Evolutionary conservation across 2,113 vertebrate genomes (phyloP).

Genomic region (Dasypus novemcinctus): DNA sequence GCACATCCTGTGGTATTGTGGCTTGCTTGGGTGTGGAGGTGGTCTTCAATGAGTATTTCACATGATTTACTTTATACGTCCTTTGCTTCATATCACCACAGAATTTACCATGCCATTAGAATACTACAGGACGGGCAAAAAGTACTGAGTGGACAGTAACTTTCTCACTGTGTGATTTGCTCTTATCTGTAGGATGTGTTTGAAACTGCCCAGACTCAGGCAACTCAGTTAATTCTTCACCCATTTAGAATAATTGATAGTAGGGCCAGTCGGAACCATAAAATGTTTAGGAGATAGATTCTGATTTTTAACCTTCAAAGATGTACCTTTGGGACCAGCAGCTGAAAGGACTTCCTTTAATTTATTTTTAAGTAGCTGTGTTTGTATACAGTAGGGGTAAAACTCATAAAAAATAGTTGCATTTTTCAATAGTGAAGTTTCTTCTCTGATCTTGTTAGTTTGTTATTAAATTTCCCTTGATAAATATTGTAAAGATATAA

Average conservation of each 20-base stretch:
- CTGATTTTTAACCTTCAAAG: neutral
- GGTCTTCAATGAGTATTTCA: neutral
- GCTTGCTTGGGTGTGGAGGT: neutral
- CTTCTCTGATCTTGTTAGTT: neutral
- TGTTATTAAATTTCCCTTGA: conserved; percentile 33
- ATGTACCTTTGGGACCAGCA: neutral
- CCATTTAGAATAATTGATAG: neutral
- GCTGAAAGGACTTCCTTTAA: conserved; percentile 11
- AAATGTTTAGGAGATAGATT: neutral
- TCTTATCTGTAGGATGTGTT: neutral
- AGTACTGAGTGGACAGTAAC: neutral
- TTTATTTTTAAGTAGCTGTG: conserved; percentile 3
- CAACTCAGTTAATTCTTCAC: neutral
- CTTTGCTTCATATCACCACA: neutral
- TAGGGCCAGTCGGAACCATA: neutral
- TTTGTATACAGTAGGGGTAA: neutral
- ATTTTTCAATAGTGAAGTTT: neutral
- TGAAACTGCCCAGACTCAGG: neutral
- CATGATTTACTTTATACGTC: neutral
- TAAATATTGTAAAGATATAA: neutral
- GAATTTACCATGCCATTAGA: neutral
- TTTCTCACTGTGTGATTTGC: neutral
- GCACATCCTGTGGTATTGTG: rapidly evolving
- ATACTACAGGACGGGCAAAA: neutral
- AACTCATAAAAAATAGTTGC: neutral